Conservation (phyloP, 2,888 invertebrate species). For the Oligia latruncula region DNA sequence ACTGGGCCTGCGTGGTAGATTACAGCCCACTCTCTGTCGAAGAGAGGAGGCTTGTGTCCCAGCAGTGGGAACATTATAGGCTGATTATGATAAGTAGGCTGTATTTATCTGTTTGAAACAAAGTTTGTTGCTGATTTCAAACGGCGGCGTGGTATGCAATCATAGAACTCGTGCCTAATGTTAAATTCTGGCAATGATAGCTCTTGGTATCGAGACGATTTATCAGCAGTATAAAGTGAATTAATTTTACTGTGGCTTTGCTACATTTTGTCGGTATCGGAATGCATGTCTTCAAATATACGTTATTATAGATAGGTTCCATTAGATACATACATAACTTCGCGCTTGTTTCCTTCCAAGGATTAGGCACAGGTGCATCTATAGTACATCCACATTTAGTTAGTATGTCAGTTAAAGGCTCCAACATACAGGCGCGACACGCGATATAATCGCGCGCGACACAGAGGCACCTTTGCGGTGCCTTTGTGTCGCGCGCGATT, state of each 20-base stretch:
- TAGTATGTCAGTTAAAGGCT: neutral
- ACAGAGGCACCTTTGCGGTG: no score
- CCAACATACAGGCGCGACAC: no score
- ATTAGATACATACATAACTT: neutral
- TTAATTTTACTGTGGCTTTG: neutral
- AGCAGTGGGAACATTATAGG: no score
- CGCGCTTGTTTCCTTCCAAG: neutral
- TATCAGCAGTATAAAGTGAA: slow-evolving; percentile 19
- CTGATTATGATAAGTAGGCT: no score
- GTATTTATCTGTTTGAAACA: neutral
- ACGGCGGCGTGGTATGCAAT: slow-evolving; percentile 1
- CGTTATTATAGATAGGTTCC: no score
- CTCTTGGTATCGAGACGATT: slow-evolving; percentile 13
- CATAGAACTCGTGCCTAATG: slow-evolving; percentile 14
- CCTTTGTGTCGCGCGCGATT: no score
- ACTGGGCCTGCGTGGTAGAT: no score
- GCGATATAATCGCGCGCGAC: no score
- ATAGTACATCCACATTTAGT: neutral
- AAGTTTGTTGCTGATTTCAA: neutral
- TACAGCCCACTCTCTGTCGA: no score
- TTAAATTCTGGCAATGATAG: slow-evolving; percentile 10
- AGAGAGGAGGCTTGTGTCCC: no score
- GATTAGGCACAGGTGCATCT: neutral
- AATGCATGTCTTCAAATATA: neutral
- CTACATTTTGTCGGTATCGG: neutral